Percentiles rank a stretch among this genome's conserved stretches.
Conservation (phyloP, 2,797 vertebrate species). For the Danio albolineatus region DNA sequence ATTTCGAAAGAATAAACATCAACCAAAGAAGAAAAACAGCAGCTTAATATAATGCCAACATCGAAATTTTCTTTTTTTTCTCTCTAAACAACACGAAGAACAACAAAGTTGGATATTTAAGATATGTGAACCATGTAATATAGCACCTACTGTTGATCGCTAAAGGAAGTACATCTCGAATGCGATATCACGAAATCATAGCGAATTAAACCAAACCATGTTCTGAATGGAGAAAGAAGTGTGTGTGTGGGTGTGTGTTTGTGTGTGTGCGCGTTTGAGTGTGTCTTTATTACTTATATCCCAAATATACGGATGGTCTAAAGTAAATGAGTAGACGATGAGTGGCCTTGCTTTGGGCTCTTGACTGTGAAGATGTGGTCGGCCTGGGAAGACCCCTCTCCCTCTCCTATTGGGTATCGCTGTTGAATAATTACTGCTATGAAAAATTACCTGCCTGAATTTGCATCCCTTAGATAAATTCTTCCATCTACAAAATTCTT, state of each 20-base stretch:
- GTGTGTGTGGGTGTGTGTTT: constrained; percentile 55
- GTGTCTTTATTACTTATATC: constrained; percentile 94
- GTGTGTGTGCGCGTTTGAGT: constrained; percentile 50
- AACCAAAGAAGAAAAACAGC: constrained; percentile 79
- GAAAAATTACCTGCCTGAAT: constrained; percentile 99
- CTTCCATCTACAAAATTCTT: constrained; percentile 95
- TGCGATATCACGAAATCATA: constrained; percentile 82
- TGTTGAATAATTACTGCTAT: constrained; percentile 97
- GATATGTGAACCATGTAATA: constrained; percentile 99
- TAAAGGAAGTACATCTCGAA: constrained; percentile 97
- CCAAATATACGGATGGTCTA: constrained; percentile 94
- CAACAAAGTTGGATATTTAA: constrained; percentile 99
- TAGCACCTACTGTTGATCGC: constrained; percentile 99
- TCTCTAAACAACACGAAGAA: constrained; percentile 90
- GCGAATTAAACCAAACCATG: constrained; percentile 83
- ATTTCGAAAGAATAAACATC: constrained; percentile 75
- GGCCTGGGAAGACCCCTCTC: constrained; percentile 93
- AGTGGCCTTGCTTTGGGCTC: constrained; percentile 99
- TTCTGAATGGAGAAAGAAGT: constrained; percentile 81
- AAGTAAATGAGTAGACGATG: constrained; percentile 96
- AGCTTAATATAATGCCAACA: constrained; percentile 89
- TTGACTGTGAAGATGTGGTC: constrained; percentile 97
- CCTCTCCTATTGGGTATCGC: constrained; percentile 95
- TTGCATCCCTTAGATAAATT: constrained; percentile 85
- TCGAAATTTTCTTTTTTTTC: constrained; percentile 82